Conservation (phyloP, 2,888 invertebrate species). For the Alitta virens region DNA sequence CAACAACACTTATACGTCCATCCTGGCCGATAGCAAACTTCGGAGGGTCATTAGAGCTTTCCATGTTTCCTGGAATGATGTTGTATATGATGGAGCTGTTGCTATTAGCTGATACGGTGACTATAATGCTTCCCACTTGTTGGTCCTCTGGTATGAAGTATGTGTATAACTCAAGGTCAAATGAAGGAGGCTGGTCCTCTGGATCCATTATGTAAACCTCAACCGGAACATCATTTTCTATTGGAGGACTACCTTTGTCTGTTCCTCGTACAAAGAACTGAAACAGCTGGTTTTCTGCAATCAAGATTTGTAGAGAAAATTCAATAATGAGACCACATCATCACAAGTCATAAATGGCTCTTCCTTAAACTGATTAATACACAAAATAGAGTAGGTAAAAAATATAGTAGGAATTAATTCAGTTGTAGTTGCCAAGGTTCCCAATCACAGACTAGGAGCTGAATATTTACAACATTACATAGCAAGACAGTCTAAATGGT, state of each 20-base stretch:
- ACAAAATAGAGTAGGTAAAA: too few relatives aligned
- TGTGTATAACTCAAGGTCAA: slow-evolving; percentile 71
- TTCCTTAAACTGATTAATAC: too few relatives aligned
- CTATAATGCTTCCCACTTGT: slow-evolving; percentile 69
- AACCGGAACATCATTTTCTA: slow-evolving; percentile 78
- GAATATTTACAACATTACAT: too few relatives aligned
- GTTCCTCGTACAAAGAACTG: slow-evolving; percentile 87
- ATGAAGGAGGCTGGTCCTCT: slow-evolving; percentile 70
- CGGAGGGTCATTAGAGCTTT: slow-evolving; percentile 45
- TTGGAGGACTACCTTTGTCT: slow-evolving; percentile 72
- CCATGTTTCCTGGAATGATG: slow-evolving; percentile 65
- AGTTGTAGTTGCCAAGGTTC: too few relatives aligned
- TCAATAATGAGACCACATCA: neutral
- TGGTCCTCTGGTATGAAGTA: slow-evolving; percentile 80
- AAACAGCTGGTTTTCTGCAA: slow-evolving; percentile 62
- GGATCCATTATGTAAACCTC: slow-evolving; percentile 74
- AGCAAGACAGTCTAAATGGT: too few relatives aligned
- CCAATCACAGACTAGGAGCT: too few relatives aligned
- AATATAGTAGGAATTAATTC: too few relatives aligned
- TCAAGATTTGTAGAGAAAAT: neutral
- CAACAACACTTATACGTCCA: slow-evolving; percentile 68
- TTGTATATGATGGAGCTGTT: slow-evolving; percentile 64
- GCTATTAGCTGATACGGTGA: slow-evolving; percentile 68
- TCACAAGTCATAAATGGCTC: too few relatives aligned
- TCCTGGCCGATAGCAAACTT: slow-evolving; percentile 42